Conservation (phyloP, 1,140 invertebrate genomes). For the Antheraea mylitta region DNA sequence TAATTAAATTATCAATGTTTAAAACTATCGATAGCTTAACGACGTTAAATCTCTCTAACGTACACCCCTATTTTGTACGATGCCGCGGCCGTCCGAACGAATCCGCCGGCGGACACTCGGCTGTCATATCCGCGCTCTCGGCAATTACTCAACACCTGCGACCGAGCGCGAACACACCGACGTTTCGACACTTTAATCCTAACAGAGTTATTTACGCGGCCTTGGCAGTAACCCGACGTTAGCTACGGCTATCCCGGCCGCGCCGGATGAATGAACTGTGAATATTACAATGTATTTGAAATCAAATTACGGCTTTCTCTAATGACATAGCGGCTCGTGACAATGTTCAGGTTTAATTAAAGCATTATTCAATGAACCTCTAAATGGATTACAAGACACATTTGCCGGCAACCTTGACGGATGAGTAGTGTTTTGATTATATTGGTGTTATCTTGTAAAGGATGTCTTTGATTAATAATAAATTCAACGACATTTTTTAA, state of each 20-base stretch:
- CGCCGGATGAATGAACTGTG: constrained; percentile 1
- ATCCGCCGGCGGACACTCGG: constrained; percentile 9
- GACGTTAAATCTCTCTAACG: neutral
- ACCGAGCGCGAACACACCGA: constrained; percentile 8
- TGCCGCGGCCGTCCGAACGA: constrained; percentile 5
- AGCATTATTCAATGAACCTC: too few relatives aligned
- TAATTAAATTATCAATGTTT: neutral
- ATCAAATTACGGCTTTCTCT: neutral
- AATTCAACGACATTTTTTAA: too few relatives aligned
- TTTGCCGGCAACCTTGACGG: too few relatives aligned
- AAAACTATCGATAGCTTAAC: neutral
- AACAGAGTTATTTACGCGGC: constrained; percentile 25
- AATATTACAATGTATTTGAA: neutral
- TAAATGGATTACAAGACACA: too few relatives aligned
- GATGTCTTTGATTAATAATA: too few relatives aligned
- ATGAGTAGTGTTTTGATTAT: too few relatives aligned
- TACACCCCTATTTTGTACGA: neutral
- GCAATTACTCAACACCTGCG: constrained; percentile 25
- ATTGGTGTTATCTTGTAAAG: too few relatives aligned
- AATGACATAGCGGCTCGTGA: too few relatives aligned
- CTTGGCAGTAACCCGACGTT: constrained; percentile 7
- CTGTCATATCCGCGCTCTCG: constrained; percentile 19
- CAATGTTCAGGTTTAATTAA: too few relatives aligned
- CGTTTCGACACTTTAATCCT: constrained; percentile 36
- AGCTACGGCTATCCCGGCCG: neutral